Conservation (phyloP, 1,140 invertebrate species). For the Dysdera silvatica region DNA sequence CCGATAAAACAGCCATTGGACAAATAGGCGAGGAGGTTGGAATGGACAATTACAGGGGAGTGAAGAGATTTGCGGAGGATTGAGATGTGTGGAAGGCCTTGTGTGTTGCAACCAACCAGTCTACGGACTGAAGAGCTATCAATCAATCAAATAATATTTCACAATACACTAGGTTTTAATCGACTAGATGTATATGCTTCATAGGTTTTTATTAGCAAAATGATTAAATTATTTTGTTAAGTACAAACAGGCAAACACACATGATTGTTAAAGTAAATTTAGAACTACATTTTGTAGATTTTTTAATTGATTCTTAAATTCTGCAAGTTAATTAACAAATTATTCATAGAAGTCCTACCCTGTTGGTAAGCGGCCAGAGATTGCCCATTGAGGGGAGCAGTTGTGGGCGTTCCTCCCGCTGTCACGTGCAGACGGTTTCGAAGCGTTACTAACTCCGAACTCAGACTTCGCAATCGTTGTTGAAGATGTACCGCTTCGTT, state of each 20-base stretch:
- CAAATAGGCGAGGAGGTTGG: too few relatives aligned
- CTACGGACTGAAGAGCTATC: too few relatives aligned
- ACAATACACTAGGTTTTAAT: too few relatives aligned
- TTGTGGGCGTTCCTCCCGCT: constrained; percentile 42
- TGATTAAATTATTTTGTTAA: not conserved
- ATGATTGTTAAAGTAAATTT: not conserved
- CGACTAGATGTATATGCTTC: too few relatives aligned
- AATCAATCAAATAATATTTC: too few relatives aligned
- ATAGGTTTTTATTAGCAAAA: too few relatives aligned
- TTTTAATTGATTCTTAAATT: not conserved
- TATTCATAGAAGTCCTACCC: not conserved
- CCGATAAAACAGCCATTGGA: too few relatives aligned
- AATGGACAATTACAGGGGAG: too few relatives aligned
- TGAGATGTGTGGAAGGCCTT: too few relatives aligned
- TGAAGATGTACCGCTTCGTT: constrained; percentile 86
- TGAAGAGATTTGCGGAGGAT: too few relatives aligned
- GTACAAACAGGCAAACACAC: not conserved
- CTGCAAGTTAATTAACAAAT: not conserved
- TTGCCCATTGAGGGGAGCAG: constrained; percentile 29
- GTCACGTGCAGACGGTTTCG: constrained; percentile 59
- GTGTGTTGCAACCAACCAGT: too few relatives aligned
- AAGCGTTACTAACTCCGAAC: constrained; percentile 78
- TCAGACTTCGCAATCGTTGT: constrained; percentile 75
- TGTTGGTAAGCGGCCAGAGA: constrained; percentile 29
- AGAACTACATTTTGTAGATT: not conserved